phyloP scores from a whole-genome alignment of 2,888 invertebrate genomes.

The Chymomyza procnemis region DNA sequence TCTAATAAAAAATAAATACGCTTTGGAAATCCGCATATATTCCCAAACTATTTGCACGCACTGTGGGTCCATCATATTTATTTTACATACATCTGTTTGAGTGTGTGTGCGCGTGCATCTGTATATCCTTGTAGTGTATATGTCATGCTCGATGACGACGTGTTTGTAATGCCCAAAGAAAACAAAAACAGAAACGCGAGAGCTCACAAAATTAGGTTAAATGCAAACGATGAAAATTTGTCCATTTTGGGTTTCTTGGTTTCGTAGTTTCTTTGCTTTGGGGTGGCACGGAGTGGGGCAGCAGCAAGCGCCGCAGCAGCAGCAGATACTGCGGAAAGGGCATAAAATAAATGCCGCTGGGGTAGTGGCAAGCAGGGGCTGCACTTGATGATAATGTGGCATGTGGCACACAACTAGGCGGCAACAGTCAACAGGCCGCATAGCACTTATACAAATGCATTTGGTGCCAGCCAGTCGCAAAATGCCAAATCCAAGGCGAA shows the following conservation, averaged over 20 bases:
- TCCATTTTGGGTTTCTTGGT: constrained; percentile 26
- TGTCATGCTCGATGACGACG: constrained; percentile 30
- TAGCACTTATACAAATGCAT: constrained; percentile 45
- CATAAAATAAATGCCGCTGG: too few species aligned
- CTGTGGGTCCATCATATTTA: neutral
- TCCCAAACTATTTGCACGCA: neutral
- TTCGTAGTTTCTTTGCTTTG: constrained; percentile 23
- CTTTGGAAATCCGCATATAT: neutral
- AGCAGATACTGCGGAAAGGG: too few species aligned
- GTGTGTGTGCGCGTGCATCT: neutral
- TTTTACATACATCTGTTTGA: too few species aligned
- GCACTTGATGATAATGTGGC: neutral
- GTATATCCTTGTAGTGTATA: neutral
- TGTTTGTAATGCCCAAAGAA: constrained; percentile 57
- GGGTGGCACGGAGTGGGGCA: too few species aligned
- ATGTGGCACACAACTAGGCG: constrained; percentile 5
- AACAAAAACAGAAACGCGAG: constrained; percentile 11
- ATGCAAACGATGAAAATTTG: constrained; percentile 52
- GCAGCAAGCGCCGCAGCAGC: too few species aligned
- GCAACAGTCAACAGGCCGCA: constrained; percentile 1
- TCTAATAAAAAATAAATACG: too few species aligned
- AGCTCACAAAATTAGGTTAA: constrained; percentile 57
- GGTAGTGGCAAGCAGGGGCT: neutral
- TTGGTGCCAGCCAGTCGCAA: constrained; percentile 59
- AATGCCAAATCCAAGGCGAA: constrained; percentile 33